A percentile compares a stretch with the other conserved stretches of the same genome.
Evolutionary conservation across 2,797 vertebrate genomes (phyloP).

Genomic region (Paguma larvata): DNA sequence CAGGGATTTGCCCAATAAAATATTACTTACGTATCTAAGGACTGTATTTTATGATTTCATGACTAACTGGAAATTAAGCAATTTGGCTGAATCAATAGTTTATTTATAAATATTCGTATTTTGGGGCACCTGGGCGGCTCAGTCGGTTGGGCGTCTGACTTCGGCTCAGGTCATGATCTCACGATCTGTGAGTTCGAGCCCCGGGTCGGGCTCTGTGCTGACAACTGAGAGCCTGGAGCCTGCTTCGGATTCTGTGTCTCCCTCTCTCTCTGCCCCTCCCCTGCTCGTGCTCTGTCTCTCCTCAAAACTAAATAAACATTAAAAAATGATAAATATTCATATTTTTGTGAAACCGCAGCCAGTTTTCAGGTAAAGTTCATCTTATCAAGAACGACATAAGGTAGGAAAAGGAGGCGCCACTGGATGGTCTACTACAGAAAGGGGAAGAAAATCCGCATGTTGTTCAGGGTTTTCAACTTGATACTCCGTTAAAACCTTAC

Average conservation of each 20-base stretch:
- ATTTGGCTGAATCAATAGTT: background rate
- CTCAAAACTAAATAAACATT: too few species aligned
- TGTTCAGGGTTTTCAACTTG: background rate
- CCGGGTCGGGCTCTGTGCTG: too few species aligned
- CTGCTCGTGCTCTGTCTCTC: too few species aligned
- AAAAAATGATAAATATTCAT: background rate
- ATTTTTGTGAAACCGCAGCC: background rate
- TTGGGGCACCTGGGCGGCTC: background rate
- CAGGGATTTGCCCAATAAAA: conserved; percentile 15
- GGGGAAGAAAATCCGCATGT: background rate
- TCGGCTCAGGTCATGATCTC: too few species aligned
- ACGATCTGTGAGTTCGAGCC: too few species aligned
- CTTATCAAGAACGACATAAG: background rate
- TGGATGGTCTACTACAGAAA: background rate
- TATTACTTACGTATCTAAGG: background rate
- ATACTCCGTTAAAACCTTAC: background rate
- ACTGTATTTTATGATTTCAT: conserved; percentile 7
- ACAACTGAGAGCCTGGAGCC: too few species aligned
- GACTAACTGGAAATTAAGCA: conserved; percentile 29
- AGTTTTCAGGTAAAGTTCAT: background rate
- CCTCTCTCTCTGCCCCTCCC: too few species aligned
- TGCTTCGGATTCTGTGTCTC: too few species aligned
- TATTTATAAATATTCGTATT: background rate
- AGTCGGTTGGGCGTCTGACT: too few species aligned
- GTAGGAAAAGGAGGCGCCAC: background rate